A percentile compares a stretch with the other conserved stretches of the same genome.
phyloP scores from a whole-genome alignment of 64 coral and sea anemone genomes.

The Stichodactyla helianthus region DNA sequence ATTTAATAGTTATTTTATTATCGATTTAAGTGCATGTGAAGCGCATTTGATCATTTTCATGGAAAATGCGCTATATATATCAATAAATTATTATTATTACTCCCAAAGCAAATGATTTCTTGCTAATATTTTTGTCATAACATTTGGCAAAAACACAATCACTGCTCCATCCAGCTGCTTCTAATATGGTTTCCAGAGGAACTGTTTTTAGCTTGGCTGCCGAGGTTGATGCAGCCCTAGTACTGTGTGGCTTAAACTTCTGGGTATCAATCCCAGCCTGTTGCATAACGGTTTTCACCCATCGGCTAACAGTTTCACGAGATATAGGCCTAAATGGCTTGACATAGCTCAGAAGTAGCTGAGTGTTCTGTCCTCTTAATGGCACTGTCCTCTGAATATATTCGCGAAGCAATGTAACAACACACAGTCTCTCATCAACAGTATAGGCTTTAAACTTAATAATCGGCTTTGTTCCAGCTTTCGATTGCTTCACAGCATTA shows the following conservation, averaged over 20 bases:
- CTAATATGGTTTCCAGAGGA: neutral
- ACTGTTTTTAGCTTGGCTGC: neutral
- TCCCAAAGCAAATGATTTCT: neutral
- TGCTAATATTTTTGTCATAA: neutral
- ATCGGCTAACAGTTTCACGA: conserved; percentile 12
- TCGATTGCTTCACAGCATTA: neutral
- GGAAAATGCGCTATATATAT: no score
- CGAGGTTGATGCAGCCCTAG: neutral
- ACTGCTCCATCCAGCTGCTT: neutral
- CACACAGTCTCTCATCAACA: conserved; percentile 20
- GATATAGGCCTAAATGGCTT: conserved; percentile 9
- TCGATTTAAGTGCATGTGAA: no score
- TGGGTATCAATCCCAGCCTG: conserved; percentile 1
- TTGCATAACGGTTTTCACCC: conserved; percentile 30
- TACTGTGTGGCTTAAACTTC: conserved; percentile 41
- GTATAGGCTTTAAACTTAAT: conserved; percentile 13
- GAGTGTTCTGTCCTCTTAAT: neutral
- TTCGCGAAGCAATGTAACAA: conserved; percentile 21
- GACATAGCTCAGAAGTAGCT: conserved; percentile 28
- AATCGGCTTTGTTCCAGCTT: neutral
- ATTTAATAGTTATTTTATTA: no score
- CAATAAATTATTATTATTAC: no score
- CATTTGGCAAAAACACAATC: conserved; percentile 14
- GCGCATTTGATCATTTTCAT: no score
- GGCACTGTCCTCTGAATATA: conserved; percentile 18